phyloP scores from a whole-genome alignment of 2,797 vertebrate genomes.

The Malacoctenus gilli region DNA sequence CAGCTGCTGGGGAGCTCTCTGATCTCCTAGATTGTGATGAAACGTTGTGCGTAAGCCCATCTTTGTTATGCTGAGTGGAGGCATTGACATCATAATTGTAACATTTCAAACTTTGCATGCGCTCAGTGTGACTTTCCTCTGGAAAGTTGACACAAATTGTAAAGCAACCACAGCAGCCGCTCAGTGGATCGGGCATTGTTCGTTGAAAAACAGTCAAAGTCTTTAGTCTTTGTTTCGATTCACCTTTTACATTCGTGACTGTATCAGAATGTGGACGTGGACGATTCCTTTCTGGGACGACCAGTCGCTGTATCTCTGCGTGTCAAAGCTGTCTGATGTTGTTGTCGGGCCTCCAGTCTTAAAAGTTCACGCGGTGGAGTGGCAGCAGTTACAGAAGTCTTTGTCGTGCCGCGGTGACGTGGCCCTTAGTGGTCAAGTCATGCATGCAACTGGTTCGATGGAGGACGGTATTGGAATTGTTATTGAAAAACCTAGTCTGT shows the following conservation, averaged over 20 bases:
- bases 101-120: background rate
- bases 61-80: conserved; percentile 1
- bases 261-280: conserved; percentile 31
- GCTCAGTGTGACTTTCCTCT: background rate
- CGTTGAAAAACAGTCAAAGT: no score
- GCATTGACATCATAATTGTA: background rate
- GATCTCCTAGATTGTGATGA: background rate
- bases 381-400: conserved; percentile 28
- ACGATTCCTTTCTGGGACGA: conserved; percentile 13
- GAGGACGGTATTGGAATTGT: conserved; percentile 75
- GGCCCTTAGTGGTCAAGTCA: conserved; percentile 65
- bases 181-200: conserved; percentile 4
- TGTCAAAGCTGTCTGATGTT: conserved; percentile 16
- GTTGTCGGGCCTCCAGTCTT: background rate
- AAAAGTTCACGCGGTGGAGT: background rate
- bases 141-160: background rate
- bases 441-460: conserved; percentile 64
- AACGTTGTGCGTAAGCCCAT: background rate
- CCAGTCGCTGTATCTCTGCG: conserved; percentile 6
- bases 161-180: conserved; percentile 7
- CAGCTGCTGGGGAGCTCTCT: background rate
- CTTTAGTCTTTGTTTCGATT: conserved; percentile 21
- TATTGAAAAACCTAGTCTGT: conserved; percentile 77
- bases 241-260: conserved; percentile 29
- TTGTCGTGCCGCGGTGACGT: conserved; percentile 50